Evolutionary conservation across 1,140 invertebrate species (phyloP).

Genomic region (Aphaenogaster floridana): DNA sequence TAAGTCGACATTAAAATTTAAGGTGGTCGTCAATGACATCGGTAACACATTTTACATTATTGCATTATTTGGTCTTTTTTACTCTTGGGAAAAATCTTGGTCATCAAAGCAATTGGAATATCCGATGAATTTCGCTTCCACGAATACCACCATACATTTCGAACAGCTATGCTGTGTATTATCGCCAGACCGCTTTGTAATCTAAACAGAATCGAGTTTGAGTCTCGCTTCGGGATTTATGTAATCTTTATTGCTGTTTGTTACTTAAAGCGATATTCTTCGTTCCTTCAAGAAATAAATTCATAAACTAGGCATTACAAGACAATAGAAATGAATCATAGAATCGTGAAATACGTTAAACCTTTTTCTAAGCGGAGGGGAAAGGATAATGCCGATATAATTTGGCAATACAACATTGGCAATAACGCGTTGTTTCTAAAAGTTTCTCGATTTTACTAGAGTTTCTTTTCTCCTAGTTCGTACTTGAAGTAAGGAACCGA

Average conservation of each 20-base stretch:
- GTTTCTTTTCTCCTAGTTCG: not conserved
- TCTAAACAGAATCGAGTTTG: constrained; percentile 4
- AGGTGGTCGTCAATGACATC: not conserved
- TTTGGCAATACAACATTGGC: not conserved
- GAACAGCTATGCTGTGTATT: not conserved
- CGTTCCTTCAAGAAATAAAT: constrained; percentile 20
- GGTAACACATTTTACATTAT: not conserved
- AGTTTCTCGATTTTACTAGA: not conserved
- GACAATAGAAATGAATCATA: not conserved
- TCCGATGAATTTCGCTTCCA: not conserved
- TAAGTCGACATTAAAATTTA: not conserved
- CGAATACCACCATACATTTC: not conserved
- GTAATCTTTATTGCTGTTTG: not conserved
- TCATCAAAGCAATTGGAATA: not conserved
- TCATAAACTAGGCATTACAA: not conserved
- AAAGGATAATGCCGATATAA: not conserved
- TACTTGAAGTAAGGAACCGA: not conserved
- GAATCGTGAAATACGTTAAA: not conserved
- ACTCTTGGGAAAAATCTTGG: not conserved
- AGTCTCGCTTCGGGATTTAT: not conserved
- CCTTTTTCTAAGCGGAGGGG: not conserved
- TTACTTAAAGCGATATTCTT: not conserved
- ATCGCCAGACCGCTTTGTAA: not conserved
- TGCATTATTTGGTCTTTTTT: not conserved
- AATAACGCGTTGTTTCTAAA: not conserved